Evolutionary conservation across 2,797 vertebrate genomes (phyloP).

Genomic region (Lemur catta): DNA sequence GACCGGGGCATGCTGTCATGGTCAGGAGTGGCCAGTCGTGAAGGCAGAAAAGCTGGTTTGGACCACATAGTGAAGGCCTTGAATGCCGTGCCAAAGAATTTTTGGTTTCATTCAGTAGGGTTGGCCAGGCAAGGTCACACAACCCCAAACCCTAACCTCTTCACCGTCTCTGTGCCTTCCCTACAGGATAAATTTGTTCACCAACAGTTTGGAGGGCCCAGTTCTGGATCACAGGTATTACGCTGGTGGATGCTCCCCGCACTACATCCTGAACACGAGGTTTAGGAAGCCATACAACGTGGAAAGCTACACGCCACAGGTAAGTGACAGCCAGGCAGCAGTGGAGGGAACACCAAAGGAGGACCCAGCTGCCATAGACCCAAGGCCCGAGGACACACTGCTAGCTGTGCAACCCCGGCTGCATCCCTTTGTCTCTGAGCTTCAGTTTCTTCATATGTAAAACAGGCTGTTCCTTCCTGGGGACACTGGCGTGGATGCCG

Average conservation of each 20-base stretch:
- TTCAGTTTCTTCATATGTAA: background rate
- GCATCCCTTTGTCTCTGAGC: background rate
- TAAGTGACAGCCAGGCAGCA: slow-evolving; percentile 59
- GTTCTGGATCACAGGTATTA: slow-evolving; percentile 96
- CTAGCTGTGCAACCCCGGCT: fast-evolving
- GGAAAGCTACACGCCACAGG: slow-evolving; percentile 87
- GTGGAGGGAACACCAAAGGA: fast-evolving
- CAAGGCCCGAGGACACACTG: fast-evolving
- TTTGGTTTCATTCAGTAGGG: background rate
- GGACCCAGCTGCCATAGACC: fast-evolving
- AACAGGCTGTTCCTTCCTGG: background rate
- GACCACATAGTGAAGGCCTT: background rate
- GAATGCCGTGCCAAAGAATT: background rate
- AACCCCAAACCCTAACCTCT: background rate
- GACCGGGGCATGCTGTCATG: too few species aligned
- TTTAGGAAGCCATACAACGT: slow-evolving; percentile 95
- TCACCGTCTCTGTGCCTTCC: background rate
- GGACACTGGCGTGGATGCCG: fast-evolving
- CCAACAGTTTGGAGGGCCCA: slow-evolving; percentile 89
- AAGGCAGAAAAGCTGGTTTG: background rate
- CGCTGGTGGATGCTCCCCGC: slow-evolving; percentile 90
- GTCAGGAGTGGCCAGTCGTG: background rate
- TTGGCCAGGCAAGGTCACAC: background rate
- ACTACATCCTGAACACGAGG: slow-evolving; percentile 88
- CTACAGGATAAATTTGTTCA: slow-evolving; percentile 92